phyloP scores from a whole-genome alignment of 2,113 vertebrate species.

The Larimichthys polyactis region DNA sequence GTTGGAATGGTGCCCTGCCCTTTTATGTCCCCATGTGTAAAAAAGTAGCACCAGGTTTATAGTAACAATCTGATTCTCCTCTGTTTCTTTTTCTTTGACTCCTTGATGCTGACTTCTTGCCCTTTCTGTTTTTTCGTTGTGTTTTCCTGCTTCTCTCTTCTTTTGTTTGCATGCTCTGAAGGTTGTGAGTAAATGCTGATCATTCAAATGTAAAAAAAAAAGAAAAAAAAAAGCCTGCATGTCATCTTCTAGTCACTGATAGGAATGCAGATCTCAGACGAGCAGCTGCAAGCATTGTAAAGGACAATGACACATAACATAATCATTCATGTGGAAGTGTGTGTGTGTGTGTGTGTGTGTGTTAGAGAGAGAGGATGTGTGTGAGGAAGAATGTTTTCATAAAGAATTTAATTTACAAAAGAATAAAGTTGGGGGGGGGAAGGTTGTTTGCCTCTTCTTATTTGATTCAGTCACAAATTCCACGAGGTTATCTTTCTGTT shows the following conservation, averaged over 20 bases:
- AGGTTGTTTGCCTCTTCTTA: background rate
- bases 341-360: background rate
- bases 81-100: background rate
- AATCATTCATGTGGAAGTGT: constrained; percentile 1
- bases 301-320: constrained; percentile 18
- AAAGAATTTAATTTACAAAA: background rate
- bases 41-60: background rate
- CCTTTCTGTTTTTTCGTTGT: background rate
- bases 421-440: background rate
- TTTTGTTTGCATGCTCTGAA: background rate
- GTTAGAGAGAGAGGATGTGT: background rate
- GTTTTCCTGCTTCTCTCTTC: background rate
- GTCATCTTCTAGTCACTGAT: constrained; percentile 19
- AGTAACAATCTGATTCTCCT: background rate
- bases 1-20: background rate
- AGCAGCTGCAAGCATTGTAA: constrained; percentile 42
- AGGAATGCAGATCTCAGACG: constrained; percentile 31
- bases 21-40: background rate
- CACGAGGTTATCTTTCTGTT: constrained; percentile 30
- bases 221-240: background rate
- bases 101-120: background rate
- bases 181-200: background rate
- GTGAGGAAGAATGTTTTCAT: background rate
- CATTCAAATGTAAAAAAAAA: background rate
- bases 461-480: constrained; percentile 14